phyloP scores from a whole-genome alignment of 2,113 vertebrate genomes.

The Hyla sarda region DNA sequence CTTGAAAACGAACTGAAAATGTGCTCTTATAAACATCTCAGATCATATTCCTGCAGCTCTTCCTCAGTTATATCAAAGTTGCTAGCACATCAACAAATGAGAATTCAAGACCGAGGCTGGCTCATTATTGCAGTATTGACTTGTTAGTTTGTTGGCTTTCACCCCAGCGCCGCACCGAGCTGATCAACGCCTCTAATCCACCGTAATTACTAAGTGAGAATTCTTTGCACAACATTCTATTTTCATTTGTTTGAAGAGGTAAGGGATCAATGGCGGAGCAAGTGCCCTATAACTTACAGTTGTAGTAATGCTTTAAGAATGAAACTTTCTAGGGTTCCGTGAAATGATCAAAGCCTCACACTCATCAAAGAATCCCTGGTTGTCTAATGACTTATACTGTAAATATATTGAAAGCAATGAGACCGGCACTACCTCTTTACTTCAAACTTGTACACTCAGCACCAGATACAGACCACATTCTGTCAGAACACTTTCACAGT shows the following conservation, averaged over 20 bases:
- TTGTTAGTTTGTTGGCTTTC: slow-evolving; percentile 48
- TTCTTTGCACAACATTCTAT: slow-evolving; percentile 28
- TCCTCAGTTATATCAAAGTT: slow-evolving; percentile 35
- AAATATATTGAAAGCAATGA: no score
- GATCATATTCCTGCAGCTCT: slow-evolving; percentile 45
- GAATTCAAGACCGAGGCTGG: slow-evolving; percentile 46
- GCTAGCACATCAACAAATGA: slow-evolving; percentile 49
- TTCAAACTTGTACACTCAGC: no score
- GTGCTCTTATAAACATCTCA: slow-evolving; percentile 3
- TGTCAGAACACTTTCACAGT: no score
- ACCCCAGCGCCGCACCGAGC: slow-evolving; percentile 25
- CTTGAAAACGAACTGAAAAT: neutral
- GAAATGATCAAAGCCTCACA: neutral
- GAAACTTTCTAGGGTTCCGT: neutral
- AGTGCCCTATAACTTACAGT: slow-evolving; percentile 32
- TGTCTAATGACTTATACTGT: neutral
- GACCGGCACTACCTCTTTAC: neutral
- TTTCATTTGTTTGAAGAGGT: slow-evolving; percentile 26
- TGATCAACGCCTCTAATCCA: slow-evolving; percentile 38
- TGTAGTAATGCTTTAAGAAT: slow-evolving; percentile 3
- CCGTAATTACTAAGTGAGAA: slow-evolving; percentile 39
- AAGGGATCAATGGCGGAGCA: slow-evolving; percentile 8
- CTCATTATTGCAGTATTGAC: slow-evolving; percentile 45
- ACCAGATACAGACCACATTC: no score
- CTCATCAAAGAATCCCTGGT: neutral